Percentiles rank a stretch among this genome's conserved stretches.
These are phyloP conservation scores for Cariama cristata DNA, from an alignment of 2,113 vertebrate species.

Conservation along the genomic window DNA sequence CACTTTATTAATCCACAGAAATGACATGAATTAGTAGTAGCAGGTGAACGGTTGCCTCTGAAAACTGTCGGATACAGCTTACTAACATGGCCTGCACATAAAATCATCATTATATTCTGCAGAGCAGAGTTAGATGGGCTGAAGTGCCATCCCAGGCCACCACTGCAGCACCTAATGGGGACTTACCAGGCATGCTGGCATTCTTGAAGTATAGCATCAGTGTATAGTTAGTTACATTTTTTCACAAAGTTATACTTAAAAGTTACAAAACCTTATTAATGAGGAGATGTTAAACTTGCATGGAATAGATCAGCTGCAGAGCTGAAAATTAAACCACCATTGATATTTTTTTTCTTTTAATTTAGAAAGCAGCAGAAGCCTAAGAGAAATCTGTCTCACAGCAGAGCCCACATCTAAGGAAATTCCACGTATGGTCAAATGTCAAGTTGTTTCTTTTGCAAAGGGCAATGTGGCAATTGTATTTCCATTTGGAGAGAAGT, in stretches of 20 bases:
- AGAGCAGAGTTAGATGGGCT: neutral
- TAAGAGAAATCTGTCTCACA: neutral
- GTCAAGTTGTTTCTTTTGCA: slow-evolving; percentile 1
- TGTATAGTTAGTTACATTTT: neutral
- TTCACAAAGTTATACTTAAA: neutral
- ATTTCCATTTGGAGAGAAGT: slow-evolving; percentile 27
- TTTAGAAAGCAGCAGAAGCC: neutral
- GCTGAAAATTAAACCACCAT: neutral
- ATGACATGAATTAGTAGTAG: neutral
- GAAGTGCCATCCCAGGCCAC: neutral
- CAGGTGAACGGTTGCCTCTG: neutral
- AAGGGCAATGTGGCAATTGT: neutral
- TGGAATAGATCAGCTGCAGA: neutral
- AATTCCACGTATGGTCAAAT: slow-evolving; percentile 14
- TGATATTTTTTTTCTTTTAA: neutral
- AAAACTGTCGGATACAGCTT: neutral
- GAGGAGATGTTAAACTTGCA: neutral
- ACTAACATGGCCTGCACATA: neutral
- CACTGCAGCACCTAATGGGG: neutral
- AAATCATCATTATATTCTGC: neutral
- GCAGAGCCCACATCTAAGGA: neutral
- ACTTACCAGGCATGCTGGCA: neutral
- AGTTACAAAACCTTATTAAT: neutral
- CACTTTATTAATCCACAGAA: neutral
- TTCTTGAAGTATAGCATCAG: neutral